Base-by-base conservation (phyloP, 37 sponge, comb jelly and placozoan genomes). In the Axinella damicornis region DNA sequence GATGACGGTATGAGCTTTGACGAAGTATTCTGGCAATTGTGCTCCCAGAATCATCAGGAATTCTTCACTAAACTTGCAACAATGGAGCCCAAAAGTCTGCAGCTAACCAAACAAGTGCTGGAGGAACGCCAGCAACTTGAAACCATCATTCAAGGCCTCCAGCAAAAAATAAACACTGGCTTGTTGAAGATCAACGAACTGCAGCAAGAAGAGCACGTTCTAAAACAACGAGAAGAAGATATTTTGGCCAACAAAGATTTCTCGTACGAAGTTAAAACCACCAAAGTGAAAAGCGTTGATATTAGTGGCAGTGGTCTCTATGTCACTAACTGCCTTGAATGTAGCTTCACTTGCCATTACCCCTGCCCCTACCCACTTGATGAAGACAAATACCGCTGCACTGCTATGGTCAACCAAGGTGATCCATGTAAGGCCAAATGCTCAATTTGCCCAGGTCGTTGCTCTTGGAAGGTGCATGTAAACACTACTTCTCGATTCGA, bases 281-380 rank as follows among this genome's bases (percentile, higher is more conserved):
- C 80, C n/a, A 85, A 81, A 38, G 79, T 83, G 30, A 37, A 68
- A 25, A 75, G 63, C 17, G 63, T 95, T 61, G 53, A 71, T 28
- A 69, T 90, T 57, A 46, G 46, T 46, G 56, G 69, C 1, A 31
- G 35, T 20, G 95, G 91, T 20, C 28, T 18, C 5, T 91, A 81
- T 74, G 86, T 76, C 25, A 94, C 92, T 54, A 94, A 87, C 78
- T 95, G 95, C 56, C 57, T 80, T 17, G 85, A 20, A 16, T 95
- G 95, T 46, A 83, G 91, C 65, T 77, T 33, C 57, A 95, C 95
- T 25, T 95, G 95, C 56, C 95, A 95, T 71, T 13, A 76, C n/a
- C 22, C 22, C 18, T 95, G 95, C 70, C 55, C 53, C 1, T 61
- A 65, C 67, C 41, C 73, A 41, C 59, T 85, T 65, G 92, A 95